These are phyloP conservation scores for Pitangus sulphuratus DNA, from an alignment of 2,797 vertebrate genomes.

Conservation along the genomic window DNA sequence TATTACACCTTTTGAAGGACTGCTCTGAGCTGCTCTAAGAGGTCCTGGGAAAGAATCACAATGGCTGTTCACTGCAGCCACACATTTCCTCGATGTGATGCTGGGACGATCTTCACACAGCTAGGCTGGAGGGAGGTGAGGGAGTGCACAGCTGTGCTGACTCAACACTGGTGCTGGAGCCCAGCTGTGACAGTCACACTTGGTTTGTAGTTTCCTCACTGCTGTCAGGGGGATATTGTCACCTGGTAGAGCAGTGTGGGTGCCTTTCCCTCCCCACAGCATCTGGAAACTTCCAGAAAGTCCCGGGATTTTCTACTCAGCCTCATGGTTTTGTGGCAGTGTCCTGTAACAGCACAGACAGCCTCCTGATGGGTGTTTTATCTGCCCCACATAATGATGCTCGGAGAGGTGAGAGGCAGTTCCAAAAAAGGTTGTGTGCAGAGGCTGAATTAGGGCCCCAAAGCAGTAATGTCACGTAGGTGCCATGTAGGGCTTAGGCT, in stretches of 20 bases:
- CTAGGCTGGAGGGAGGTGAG: not conserved
- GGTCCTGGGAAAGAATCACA: not conserved
- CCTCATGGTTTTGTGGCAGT: fast-evolving
- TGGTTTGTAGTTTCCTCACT: not conserved
- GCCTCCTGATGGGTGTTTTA: fast-evolving
- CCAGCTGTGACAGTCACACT: not conserved
- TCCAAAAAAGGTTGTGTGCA: not conserved
- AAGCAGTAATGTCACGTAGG: fast-evolving
- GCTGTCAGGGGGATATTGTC: not conserved
- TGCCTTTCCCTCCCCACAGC: not conserved
- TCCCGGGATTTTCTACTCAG: not conserved
- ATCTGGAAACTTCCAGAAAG: not conserved
- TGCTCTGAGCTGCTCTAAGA: not conserved
- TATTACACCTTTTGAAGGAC: not conserved
- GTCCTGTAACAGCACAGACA: fast-evolving
- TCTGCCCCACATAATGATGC: fast-evolving
- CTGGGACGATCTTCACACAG: fast-evolving
- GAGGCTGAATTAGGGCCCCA: fast-evolving
- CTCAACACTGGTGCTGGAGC: fast-evolving
- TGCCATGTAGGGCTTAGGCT: fast-evolving
- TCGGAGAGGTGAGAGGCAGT: not conserved
- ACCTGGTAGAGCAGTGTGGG: fast-evolving
- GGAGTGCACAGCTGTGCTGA: not conserved
- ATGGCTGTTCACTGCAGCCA: fast-evolving
- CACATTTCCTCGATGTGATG: fast-evolving